A percentile compares a stretch with the other conserved stretches of the same genome.
These are phyloP conservation scores for Tamandua tetradactyla DNA, from an alignment of 2,797 vertebrate genomes.

Conservation along the genomic window DNA sequence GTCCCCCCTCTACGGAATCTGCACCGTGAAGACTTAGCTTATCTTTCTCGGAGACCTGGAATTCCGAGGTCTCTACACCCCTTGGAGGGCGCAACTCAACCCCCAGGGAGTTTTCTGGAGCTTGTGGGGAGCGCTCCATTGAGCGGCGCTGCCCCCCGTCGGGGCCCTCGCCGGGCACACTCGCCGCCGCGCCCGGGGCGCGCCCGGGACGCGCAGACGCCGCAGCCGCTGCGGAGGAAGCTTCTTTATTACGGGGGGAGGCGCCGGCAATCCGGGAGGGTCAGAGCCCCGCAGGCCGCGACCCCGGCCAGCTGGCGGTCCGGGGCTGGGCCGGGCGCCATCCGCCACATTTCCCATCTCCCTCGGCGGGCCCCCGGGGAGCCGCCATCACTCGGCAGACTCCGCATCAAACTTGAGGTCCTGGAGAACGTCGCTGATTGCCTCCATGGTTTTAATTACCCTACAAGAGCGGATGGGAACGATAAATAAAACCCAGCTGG, in stretches of 20 bases:
- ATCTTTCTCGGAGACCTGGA: neutral
- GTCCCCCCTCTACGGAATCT: no score
- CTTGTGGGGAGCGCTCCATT: neutral
- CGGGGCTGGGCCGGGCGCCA: neutral
- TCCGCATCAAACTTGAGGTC: slow-evolving; percentile 98
- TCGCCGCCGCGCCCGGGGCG: no score
- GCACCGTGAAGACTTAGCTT: no score
- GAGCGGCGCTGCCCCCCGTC: neutral
- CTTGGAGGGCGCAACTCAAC: neutral
- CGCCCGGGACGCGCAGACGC: neutral
- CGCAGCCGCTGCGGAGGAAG: neutral
- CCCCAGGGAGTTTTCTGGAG: neutral
- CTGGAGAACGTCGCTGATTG: slow-evolving; percentile 96
- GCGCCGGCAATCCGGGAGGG: neutral
- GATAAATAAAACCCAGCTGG: slow-evolving; percentile 90
- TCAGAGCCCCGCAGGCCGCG: neutral
- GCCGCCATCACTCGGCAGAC: slow-evolving; percentile 88
- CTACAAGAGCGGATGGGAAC: slow-evolving; percentile 90
- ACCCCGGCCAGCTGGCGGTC: slow-evolving; percentile 56
- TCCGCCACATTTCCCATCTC: slow-evolving; percentile 51
- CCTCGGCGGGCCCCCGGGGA: slow-evolving; percentile 73
- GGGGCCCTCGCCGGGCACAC: neutral
- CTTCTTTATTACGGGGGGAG: slow-evolving; percentile 64
- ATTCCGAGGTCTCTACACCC: neutral
- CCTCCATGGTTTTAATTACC: slow-evolving; percentile 96